phyloP scores from a whole-genome alignment of 2,113 vertebrate species.

The Micronycteris hirsuta region DNA sequence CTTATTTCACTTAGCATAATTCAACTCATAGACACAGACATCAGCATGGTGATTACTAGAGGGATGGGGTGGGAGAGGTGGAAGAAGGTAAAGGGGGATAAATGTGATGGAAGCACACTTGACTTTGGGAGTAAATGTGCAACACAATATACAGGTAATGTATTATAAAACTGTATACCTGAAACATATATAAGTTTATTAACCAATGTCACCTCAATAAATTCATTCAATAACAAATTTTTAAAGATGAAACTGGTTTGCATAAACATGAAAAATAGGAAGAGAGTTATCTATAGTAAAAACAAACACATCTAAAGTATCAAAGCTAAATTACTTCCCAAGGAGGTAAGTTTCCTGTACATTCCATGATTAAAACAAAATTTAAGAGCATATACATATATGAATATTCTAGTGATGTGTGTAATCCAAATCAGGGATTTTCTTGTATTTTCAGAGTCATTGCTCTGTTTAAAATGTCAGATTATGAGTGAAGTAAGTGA shows the following conservation, averaged over 20 bases:
- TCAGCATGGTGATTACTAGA: not conserved
- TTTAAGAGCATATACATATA: not conserved
- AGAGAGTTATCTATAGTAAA: not conserved
- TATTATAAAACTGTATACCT: not conserved
- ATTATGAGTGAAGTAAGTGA: not conserved
- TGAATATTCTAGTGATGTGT: not conserved
- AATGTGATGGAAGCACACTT: not conserved
- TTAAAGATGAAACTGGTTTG: not conserved
- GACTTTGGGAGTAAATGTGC: not conserved
- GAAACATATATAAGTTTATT: not conserved
- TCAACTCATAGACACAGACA: not conserved
- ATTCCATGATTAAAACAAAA: slow-evolving; percentile 3
- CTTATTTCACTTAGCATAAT: not conserved
- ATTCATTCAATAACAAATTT: not conserved
- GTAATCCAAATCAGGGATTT: not conserved
- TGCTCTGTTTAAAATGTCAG: slow-evolving; percentile 11
- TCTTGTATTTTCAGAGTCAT: not conserved
- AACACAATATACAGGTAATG: not conserved
- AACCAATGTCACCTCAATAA: not conserved
- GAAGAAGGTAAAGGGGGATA: not conserved
- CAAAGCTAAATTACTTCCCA: slow-evolving; percentile 14
- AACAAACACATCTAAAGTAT: not conserved
- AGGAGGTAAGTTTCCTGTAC: not conserved
- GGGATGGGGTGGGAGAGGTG: not conserved
- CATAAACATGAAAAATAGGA: not conserved